phyloP scores from a whole-genome alignment of 2,113 vertebrate genomes.

The Leucosticte australis region DNA sequence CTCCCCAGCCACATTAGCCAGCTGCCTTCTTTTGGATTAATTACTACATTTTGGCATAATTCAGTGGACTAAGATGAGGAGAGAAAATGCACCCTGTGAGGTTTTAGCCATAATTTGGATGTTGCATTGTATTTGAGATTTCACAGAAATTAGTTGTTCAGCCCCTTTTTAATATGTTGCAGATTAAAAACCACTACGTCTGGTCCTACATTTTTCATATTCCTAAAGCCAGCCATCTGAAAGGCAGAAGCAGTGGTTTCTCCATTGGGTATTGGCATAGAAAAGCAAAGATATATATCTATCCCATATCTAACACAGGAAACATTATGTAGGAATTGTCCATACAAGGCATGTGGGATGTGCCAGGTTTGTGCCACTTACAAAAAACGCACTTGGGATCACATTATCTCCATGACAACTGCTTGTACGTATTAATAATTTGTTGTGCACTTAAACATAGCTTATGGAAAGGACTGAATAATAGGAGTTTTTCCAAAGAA shows the following conservation, averaged over 20 bases:
- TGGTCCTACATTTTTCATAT: not conserved
- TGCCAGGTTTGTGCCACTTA: not conserved
- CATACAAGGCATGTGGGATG: not conserved
- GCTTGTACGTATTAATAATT: slow-evolving; percentile 8
- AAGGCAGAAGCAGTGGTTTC: not conserved
- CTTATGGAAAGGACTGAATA: not conserved
- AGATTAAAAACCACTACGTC: not conserved
- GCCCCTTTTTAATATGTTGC: not conserved
- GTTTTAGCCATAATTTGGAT: not conserved
- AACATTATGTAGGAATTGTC: not conserved
- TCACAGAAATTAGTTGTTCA: not conserved
- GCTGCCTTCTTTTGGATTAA: not conserved
- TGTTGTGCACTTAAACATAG: not conserved
- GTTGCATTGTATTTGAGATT: not conserved
- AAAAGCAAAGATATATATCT: not conserved
- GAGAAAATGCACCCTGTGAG: not conserved
- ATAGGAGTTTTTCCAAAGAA: not conserved
- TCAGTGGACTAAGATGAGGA: not conserved
- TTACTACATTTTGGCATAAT: not conserved
- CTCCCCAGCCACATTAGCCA: not conserved
- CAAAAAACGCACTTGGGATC: not conserved
- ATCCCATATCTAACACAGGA: not conserved
- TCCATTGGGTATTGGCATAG: not conserved
- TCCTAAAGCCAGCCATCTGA: not conserved
- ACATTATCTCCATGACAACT: slow-evolving; percentile 54